Percentiles rank a stretch among this genome's conserved stretches.
Conservation (phyloP, 2,797 vertebrate genomes). For the Thalassophryne amazonica region DNA sequence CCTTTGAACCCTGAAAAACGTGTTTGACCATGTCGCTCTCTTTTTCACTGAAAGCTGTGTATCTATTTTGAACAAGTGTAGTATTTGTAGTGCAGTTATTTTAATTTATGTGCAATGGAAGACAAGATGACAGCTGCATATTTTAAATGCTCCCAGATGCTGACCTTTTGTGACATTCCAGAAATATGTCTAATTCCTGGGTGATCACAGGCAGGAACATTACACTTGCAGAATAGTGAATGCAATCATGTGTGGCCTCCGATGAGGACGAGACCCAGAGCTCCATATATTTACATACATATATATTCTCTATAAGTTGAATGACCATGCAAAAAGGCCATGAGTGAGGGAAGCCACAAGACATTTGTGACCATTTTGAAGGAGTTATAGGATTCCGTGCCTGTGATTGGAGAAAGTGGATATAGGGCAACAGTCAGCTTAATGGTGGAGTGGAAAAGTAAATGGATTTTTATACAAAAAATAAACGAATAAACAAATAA, state of each 20-base stretch:
- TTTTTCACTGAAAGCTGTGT: conserved; percentile 9
- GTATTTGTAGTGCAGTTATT: not conserved
- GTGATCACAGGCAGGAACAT: conserved; percentile 4
- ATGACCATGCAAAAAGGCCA: too few species aligned
- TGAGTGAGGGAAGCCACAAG: too few species aligned
- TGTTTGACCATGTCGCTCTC: conserved; percentile 21
- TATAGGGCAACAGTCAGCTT: too few species aligned
- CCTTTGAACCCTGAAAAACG: conserved; percentile 43
- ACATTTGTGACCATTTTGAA: too few species aligned
- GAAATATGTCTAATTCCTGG: not conserved
- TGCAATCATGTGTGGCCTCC: not conserved
- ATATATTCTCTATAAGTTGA: too few species aligned
- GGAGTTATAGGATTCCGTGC: too few species aligned
- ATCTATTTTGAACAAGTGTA: not conserved
- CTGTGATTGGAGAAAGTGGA: too few species aligned
- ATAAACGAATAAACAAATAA: too few species aligned
- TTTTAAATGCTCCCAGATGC: conserved; percentile 1
- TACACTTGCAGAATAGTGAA: not conserved
- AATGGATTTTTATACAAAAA: too few species aligned
- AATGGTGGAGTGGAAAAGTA: too few species aligned
- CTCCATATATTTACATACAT: too few species aligned
- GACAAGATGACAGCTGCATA: not conserved
- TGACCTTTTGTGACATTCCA: conserved; percentile 36
- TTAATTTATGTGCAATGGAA: not conserved
- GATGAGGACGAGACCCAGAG: not conserved